These are phyloP conservation scores for Pangasius larnaudii DNA, from an alignment of 2,797 vertebrate species.

Conservation along the genomic window DNA sequence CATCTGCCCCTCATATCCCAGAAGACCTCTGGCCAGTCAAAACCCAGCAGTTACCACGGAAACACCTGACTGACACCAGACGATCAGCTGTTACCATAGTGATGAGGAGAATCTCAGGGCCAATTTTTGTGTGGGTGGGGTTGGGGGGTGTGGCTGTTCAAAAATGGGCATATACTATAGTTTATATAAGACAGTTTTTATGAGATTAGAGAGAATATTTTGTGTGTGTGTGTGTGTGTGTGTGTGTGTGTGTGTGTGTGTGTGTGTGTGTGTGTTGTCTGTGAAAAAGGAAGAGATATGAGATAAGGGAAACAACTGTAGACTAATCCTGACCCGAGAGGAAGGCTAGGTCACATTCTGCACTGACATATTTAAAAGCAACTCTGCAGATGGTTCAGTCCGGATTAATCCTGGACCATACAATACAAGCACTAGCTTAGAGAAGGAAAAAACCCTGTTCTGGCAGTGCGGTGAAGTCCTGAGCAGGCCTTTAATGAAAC, in stretches of 20 bases:
- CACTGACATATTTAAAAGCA: conserved; percentile 25
- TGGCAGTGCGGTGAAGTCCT: conserved; percentile 5
- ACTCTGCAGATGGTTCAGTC: neutral
- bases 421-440: neutral
- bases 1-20: conserved; percentile 61
- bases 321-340: conserved; percentile 25
- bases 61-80: conserved; percentile 59
- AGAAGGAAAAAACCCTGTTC: neutral
- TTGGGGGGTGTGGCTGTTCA: neutral
- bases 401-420: neutral
- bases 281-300: conserved; percentile 16
- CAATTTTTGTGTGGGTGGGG: neutral
- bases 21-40: conserved; percentile 54
- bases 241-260: neutral
- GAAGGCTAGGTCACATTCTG: conserved; percentile 7
- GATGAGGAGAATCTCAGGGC: conserved; percentile 32
- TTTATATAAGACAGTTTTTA: neutral
- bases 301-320: conserved; percentile 37
- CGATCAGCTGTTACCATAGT: conserved; percentile 49
- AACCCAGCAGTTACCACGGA: conserved; percentile 54
- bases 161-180: conserved; percentile 13
- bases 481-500: conserved; percentile 25
- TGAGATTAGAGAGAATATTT: neutral
- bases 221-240: neutral
- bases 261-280: neutral